Percentiles rank a stretch among this genome's conserved stretches.
Evolutionary conservation across 1,140 invertebrate genomes (phyloP).

Genomic region (Drosophila chauvacae): DNA sequence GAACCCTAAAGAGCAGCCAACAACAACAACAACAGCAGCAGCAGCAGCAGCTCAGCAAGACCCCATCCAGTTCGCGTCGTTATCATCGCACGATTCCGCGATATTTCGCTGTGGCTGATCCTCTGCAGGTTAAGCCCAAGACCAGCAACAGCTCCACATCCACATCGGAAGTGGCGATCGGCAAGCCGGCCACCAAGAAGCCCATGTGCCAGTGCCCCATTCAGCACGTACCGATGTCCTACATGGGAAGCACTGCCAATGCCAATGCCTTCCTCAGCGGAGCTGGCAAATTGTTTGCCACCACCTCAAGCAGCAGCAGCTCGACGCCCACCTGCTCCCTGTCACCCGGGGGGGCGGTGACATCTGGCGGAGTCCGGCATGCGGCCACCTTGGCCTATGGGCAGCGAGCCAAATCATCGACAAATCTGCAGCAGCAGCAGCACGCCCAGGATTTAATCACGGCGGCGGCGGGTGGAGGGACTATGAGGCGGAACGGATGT

Average conservation of each 20-base stretch:
- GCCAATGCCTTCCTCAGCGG: constrained; percentile 71
- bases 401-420: constrained; percentile 70
- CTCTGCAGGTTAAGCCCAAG: constrained; percentile 70
- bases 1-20: constrained; percentile 53
- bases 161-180: constrained; percentile 34
- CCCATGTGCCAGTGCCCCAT: constrained; percentile 84
- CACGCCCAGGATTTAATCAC: constrained; percentile 58
- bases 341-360: constrained; percentile 38
- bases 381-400: constrained; percentile 55
- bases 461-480: constrained; percentile 15
- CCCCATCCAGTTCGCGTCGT: constrained; percentile 76
- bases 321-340: constrained; percentile 53
- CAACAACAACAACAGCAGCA: constrained; percentile 43
- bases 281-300: constrained; percentile 61
- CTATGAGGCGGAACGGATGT: constrained; percentile 46
- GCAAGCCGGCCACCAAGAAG: constrained; percentile 67
- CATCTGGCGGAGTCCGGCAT: constrained; percentile 34
- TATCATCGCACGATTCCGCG: constrained; percentile 84
- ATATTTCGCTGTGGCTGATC: constrained; percentile 80
- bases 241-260: constrained; percentile 81
- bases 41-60: constrained; percentile 60
- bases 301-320: constrained; percentile 41
- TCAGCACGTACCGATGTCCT: constrained; percentile 84
- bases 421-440: constrained; percentile 63
- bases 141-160: constrained; percentile 37